Percentiles rank a stretch among this genome's conserved stretches.
These are phyloP conservation scores for Sericinus montela DNA, from an alignment of 2,888 invertebrate genomes.

Conservation along the genomic window DNA sequence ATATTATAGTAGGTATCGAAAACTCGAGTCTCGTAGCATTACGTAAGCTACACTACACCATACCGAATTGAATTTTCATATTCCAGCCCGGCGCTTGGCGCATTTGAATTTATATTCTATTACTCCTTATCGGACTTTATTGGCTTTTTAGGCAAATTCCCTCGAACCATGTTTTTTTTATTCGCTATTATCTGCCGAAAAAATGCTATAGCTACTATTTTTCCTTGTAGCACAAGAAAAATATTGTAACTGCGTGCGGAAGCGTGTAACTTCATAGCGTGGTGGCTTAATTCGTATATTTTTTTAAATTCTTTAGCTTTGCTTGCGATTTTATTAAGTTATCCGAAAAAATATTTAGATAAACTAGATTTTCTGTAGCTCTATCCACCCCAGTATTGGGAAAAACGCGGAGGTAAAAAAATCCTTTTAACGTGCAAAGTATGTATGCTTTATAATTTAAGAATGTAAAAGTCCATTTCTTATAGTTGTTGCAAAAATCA, in stretches of 20 bases:
- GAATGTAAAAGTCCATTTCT: not conserved
- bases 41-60: constrained; percentile 39
- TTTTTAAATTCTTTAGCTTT: no score
- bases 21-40: constrained; percentile 28
- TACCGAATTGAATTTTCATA: constrained; percentile 55
- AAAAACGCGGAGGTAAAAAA: no score
- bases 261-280: not conserved
- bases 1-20: not conserved
- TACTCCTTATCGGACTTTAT: constrained; percentile 34
- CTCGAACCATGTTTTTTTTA: not conserved
- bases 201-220: not conserved
- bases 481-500: constrained; percentile 27
- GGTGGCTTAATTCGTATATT: not conserved
- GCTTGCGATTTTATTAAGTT: no score
- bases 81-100: constrained; percentile 32
- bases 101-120: constrained; percentile 44
- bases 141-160: constrained; percentile 23
- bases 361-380: no score
- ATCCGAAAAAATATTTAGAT: no score
- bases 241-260: no score
- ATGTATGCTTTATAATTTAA: no score
- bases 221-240: no score
- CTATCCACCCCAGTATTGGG: no score
- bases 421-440: no score
- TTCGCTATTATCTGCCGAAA: not conserved